Conservation (phyloP, 2,113 vertebrate species). For the Phyllopteryx taeniolatus region DNA sequence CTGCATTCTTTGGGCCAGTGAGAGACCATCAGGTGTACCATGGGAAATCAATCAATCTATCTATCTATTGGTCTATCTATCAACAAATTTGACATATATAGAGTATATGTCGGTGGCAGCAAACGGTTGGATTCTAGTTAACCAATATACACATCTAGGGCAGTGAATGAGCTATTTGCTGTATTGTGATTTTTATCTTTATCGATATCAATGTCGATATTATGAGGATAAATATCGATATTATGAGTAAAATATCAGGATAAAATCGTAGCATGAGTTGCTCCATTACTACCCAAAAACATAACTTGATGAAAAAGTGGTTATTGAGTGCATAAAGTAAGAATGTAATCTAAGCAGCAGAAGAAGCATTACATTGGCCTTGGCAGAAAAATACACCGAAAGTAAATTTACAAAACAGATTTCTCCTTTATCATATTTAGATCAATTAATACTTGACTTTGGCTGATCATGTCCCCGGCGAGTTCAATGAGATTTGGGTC, state of each 20-base stretch:
- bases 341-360: not conserved
- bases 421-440: not conserved
- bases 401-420: not conserved
- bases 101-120: too few species aligned
- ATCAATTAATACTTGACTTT: not conserved
- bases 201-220: too few species aligned
- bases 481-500: slow-evolving; percentile 10
- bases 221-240: too few species aligned
- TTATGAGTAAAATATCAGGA: too few species aligned
- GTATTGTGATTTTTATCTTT: too few species aligned
- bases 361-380: not conserved
- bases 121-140: not conserved
- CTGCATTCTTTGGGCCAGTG: too few species aligned
- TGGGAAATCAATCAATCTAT: too few species aligned
- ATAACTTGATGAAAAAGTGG: not conserved
- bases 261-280: not conserved
- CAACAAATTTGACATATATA: too few species aligned
- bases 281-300: not conserved
- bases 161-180: not conserved
- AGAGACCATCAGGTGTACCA: too few species aligned
- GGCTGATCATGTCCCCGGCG: not conserved
- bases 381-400: not conserved
- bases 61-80: too few species aligned
- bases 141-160: not conserved
- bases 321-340: not conserved